Conservation (phyloP, 2,888 invertebrate species). For the Xestobium rufovillosum region DNA sequence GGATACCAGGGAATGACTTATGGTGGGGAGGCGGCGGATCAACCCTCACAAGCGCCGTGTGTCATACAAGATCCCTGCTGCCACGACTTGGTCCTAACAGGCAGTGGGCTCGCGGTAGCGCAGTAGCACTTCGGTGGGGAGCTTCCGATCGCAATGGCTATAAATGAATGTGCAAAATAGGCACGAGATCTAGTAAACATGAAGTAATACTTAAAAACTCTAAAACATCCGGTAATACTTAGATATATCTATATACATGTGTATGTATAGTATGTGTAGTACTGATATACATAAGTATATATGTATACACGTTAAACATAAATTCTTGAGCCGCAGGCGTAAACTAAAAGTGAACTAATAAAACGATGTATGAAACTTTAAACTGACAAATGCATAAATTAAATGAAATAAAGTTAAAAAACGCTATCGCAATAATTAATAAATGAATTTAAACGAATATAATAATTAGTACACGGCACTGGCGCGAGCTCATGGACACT, state of each 20-base stretch:
- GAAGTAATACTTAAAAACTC: constrained; percentile 37
- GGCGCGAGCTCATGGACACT: constrained; percentile 41
- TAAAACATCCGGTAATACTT: constrained; percentile 35
- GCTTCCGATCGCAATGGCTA: constrained; percentile 37
- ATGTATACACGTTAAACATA: constrained; percentile 34
- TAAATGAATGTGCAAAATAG: constrained; percentile 42
- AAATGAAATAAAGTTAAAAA: constrained; percentile 1
- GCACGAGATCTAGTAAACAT: constrained; percentile 41
- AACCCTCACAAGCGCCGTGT: constrained; percentile 30
- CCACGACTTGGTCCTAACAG: constrained; percentile 28
- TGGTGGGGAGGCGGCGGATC: constrained; percentile 20
- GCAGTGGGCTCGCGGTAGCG: constrained; percentile 41
- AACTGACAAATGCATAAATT: constrained; percentile 10
- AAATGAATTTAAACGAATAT: constrained; percentile 22
- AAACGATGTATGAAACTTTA: constrained; percentile 23
- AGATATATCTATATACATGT: constrained; percentile 40
- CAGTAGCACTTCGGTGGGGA: constrained; percentile 38
- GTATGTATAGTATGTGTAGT: constrained; percentile 33
- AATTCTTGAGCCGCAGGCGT: constrained; percentile 29
- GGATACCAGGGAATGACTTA: constrained; percentile 20
- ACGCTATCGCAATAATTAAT: neutral
- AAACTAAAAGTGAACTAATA: constrained; percentile 32
- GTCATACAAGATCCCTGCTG: constrained; percentile 35
- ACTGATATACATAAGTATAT: constrained; percentile 36
- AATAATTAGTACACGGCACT: constrained; percentile 34